phyloP scores from a whole-genome alignment of 2,888 invertebrate species.

The Diarsia mendica region DNA sequence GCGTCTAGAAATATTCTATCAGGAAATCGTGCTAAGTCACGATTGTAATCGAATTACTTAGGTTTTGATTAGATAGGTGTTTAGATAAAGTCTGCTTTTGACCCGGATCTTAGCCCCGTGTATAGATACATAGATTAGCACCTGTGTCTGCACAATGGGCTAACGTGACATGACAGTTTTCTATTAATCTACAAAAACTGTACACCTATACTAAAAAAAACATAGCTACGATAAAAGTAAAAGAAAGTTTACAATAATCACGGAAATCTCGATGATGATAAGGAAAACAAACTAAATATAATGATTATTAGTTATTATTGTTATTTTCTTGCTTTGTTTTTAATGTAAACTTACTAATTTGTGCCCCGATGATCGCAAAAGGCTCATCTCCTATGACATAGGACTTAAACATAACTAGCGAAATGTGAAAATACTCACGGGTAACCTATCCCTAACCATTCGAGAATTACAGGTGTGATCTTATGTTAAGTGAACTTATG shows the following conservation, averaged over 20 bases:
- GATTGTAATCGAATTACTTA: neutral
- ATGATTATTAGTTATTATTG: too few species aligned
- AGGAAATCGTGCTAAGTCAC: slow-evolving; percentile 9
- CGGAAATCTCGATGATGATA: neutral
- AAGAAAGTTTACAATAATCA: neutral
- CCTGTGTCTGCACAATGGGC: neutral
- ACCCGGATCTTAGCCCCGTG: neutral
- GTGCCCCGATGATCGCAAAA: too few species aligned
- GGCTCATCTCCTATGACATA: too few species aligned
- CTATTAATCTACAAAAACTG: neutral
- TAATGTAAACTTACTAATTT: neutral
- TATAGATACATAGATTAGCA: neutral
- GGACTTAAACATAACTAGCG: too few species aligned
- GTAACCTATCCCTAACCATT: too few species aligned
- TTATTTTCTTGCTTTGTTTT: neutral
- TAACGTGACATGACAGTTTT: neutral
- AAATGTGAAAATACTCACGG: too few species aligned
- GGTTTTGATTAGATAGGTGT: slow-evolving; percentile 22
- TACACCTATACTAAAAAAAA: neutral
- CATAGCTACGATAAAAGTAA: neutral
- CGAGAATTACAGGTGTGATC: too few species aligned
- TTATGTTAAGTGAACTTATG: too few species aligned
- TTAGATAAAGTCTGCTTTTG: neutral
- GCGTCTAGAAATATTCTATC: neutral
- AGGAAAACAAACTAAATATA: neutral